phyloP scores from a whole-genome alignment of 2,888 invertebrate genomes.

The Tipula unca region DNA sequence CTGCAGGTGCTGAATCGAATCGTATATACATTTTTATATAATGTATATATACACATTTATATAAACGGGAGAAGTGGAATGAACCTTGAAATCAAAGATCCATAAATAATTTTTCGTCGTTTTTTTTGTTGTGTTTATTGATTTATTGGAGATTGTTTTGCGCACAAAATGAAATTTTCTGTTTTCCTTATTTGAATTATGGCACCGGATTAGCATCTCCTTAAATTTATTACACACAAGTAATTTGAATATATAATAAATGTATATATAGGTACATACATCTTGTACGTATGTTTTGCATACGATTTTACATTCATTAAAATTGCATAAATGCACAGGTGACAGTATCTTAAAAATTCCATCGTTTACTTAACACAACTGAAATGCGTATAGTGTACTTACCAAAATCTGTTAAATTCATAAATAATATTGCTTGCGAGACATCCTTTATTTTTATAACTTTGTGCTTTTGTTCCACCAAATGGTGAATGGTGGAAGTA shows the following conservation, averaged over 20 bases:
- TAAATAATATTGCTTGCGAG: no score
- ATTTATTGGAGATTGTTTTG: background rate
- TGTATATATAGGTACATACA: background rate
- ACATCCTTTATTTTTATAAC: no score
- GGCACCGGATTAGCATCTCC: background rate
- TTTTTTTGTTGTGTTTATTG: background rate
- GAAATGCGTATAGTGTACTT: no score
- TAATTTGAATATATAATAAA: background rate
- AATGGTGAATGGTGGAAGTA: no score
- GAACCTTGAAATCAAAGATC: background rate
- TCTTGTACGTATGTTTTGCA: background rate
- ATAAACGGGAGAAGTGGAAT: background rate
- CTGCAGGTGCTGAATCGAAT: conserved; percentile 8
- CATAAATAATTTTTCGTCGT: background rate
- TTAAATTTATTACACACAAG: background rate
- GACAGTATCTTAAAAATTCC: background rate
- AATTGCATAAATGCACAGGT: background rate
- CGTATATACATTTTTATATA: background rate
- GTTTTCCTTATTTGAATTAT: background rate
- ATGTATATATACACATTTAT: background rate
- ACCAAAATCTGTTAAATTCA: no score
- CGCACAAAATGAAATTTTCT: background rate
- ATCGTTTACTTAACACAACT: no score
- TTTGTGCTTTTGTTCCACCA: no score
- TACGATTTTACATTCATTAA: background rate